Base-by-base conservation (phyloP, 2,888 invertebrate genomes). In the Ophion ellenae region DNA sequence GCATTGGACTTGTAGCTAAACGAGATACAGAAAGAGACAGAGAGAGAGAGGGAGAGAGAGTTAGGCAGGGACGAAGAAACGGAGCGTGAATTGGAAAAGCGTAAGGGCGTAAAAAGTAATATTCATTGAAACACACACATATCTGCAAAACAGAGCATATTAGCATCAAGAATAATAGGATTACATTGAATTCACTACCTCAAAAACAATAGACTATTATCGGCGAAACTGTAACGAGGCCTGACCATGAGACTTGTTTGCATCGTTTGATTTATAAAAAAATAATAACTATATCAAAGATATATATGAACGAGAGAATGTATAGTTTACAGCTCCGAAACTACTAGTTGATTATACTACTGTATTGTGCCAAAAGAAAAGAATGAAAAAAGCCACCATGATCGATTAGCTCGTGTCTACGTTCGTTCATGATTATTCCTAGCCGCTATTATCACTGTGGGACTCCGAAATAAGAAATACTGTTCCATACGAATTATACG, bases 131-230 rank as follows among this genome's bases (percentile, higher is more conserved):
- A 85, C 81, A 87, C 84, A 88, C 84, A 88, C 85, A 80, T 86
- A 88, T 87, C 88, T 86, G 87, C 83, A 69, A 53, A 53, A 78
- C 90, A 92, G 89, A 91, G 90, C 90, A 91, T 91, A 92, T 59
- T 92, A 92, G 91, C 91, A 91, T 89, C 90, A 92, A 86, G 92
- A 81, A 89, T 91, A 91, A 92, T 92, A 92, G 91, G 91, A 90
- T 92, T 90, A 91, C 91, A 92, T 90, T 91, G 89, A 91, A 92
- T 90, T 90, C 92, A 91, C 93, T 93, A 93, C 93, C 93, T 93
- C 93, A 85, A 84, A 78, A 78, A 86, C 86, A 86, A 86, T 86
- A 86, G 86, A 86, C 81, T 86, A 86, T 83, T 83, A 17, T 53
- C 17, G 85, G 80, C 83, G 82, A 86, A 75, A 57, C 80, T 67